Conservation (phyloP, 2,888 invertebrate species). For the Microctonus aethiopoides region DNA sequence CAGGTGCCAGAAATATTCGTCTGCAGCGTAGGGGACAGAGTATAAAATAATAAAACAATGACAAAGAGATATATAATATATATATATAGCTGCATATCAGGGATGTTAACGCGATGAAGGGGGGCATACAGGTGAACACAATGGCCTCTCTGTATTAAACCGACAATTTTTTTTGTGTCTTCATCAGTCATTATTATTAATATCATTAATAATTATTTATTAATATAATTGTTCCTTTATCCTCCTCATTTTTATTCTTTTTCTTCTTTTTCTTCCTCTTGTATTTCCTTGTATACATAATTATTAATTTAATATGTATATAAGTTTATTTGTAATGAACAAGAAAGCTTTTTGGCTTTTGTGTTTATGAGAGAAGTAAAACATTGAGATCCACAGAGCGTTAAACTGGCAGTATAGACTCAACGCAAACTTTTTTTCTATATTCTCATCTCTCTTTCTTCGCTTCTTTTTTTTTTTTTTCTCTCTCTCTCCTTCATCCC, state of each 20-base stretch:
- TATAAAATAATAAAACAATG: not conserved
- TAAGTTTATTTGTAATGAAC: not conserved
- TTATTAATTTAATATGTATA: not conserved
- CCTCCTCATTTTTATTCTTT: no score
- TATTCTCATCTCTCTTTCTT: no score
- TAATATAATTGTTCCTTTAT: not conserved
- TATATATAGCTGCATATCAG: not conserved
- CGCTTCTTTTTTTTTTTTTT: no score
- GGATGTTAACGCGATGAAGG: not conserved
- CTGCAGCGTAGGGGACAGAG: not conserved
- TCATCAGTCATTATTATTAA: not conserved
- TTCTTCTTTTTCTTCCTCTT: no score
- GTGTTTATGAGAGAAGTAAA: not conserved
- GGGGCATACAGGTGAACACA: slow-evolving; percentile 19
- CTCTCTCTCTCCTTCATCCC: no score
- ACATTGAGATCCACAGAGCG: slow-evolving; percentile 26
- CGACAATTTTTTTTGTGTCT: not conserved
- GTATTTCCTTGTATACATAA: no score
- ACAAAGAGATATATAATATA: not conserved
- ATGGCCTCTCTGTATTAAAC: not conserved
- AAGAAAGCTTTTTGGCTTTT: not conserved
- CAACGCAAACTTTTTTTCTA: slow-evolving; percentile 15
- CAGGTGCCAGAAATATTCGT: slow-evolving; percentile 48
- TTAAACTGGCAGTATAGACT: slow-evolving; percentile 21
- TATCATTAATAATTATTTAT: not conserved